phyloP scores from a whole-genome alignment of 2,113 vertebrate species.

The Labeo catla region DNA sequence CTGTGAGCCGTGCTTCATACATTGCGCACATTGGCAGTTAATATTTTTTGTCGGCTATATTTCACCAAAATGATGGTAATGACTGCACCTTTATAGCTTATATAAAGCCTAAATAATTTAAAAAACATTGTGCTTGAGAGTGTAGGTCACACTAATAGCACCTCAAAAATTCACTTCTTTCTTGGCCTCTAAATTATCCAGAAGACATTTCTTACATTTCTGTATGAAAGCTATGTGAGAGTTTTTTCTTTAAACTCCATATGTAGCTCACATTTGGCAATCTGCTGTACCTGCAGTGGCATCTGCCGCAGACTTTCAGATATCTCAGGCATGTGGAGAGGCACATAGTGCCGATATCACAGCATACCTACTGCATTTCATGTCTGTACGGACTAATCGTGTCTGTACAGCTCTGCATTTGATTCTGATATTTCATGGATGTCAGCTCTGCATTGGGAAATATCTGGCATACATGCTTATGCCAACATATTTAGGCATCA shows the following conservation, averaged over 20 bases:
- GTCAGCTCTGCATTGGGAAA: slow-evolving; percentile 12
- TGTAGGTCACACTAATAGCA: background rate
- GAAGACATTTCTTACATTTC: slow-evolving; percentile 4
- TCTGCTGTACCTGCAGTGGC: slow-evolving; percentile 32
- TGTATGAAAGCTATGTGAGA: slow-evolving; percentile 7
- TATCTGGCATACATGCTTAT: background rate
- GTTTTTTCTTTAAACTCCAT: slow-evolving; percentile 20
- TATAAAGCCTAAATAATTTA: background rate
- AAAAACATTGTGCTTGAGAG: background rate
- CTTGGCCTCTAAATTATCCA: background rate
- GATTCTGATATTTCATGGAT: background rate
- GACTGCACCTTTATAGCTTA: background rate
- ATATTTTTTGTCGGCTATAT: too few relatives aligned
- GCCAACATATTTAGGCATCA: background rate
- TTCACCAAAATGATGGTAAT: background rate
- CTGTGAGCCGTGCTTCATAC: too few relatives aligned
- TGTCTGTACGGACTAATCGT: background rate
- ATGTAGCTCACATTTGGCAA: slow-evolving; percentile 25
- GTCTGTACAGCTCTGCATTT: slow-evolving; percentile 16
- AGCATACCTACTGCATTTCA: slow-evolving; percentile 19
- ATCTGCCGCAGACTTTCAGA: slow-evolving; percentile 44
- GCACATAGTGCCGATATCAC: slow-evolving; percentile 8
- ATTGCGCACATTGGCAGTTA: background rate
- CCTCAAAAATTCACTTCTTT: background rate
- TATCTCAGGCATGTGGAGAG: slow-evolving; percentile 34